Base-by-base conservation (phyloP, 53 echinoderm and acorn worm genomes). In the Zoroaster sp. region DNA sequence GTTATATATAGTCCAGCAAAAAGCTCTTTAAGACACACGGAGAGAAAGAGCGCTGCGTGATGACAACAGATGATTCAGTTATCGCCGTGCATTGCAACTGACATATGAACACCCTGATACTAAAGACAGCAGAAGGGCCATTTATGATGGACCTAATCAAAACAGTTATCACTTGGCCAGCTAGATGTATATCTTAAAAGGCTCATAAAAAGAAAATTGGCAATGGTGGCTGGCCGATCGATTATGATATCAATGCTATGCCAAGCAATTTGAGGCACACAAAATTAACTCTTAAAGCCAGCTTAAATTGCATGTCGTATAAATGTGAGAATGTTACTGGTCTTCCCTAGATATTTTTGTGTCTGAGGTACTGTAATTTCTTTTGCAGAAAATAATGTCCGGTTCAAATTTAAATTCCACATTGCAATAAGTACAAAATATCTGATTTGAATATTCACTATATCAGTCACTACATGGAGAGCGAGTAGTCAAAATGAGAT, bases 71-170 rank as follows among this genome's bases (percentile, higher is more conserved):
- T 82, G 33, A 82, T 43, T 67, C 0, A 14, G 18, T 44, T 43
- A 67, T 42, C 82, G 47, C 21, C 38, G 40, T 23, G 25, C 74
- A 59, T 59, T 59, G 18, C 74, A 18, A 13, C 43, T 40, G 38
- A 79, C 79, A 21, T 37, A 11, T 23, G 12, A 21, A 3, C 31
- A 20, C 55, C 0, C 30, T 39, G 51, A 74, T 59, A 59, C 63
- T 1, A 2, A 35, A 52, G 40, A 36, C 40, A 41, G 30, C 43
- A 17, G 68, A 82, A 0, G 68, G 68, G 32, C 67, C 15, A 42
- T 82, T 82, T 63, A 79, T 40, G 38, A 32, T 36, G n/a, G 79
- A 18, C 21, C 59, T 82, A n/a, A 82, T 82, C 82, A 82, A 65
- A 82, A 82, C 67, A 82, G 30, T 82, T 67, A 82, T 82, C 82